phyloP scores from a whole-genome alignment of 2,113 vertebrate species.

The Hiodon tergisus region DNA sequence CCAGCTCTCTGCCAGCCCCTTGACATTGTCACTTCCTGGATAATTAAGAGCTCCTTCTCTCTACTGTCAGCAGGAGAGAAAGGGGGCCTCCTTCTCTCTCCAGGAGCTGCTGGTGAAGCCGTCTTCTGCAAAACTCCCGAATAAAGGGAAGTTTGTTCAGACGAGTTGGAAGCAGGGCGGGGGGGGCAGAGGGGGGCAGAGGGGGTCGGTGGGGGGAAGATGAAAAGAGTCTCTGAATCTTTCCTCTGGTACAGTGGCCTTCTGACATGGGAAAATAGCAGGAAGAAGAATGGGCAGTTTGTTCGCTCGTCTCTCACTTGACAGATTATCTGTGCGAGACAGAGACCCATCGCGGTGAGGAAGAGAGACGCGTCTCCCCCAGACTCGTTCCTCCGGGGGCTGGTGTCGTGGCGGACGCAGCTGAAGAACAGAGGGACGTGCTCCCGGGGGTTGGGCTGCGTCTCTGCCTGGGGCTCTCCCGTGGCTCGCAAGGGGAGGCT shows the following conservation, averaged over 20 bases:
- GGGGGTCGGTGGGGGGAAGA: slow-evolving; percentile 51
- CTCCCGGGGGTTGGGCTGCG: not conserved
- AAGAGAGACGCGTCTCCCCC: slow-evolving; percentile 41
- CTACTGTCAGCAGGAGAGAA: slow-evolving; percentile 4
- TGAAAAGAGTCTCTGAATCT: slow-evolving; percentile 64
- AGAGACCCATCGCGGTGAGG: slow-evolving; percentile 42
- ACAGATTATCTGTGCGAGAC: slow-evolving; percentile 58
- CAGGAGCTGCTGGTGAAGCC: slow-evolving; percentile 47
- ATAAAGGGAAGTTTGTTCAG: slow-evolving; percentile 54
- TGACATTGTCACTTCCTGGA: slow-evolving; percentile 59
- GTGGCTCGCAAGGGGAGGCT: not conserved
- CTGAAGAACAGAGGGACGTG: not conserved
- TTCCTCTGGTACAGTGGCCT: slow-evolving; percentile 46
- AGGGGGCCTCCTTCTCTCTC: slow-evolving; percentile 30
- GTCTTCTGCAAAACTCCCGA: slow-evolving; percentile 41
- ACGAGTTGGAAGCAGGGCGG: slow-evolving; percentile 26
- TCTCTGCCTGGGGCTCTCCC: not conserved
- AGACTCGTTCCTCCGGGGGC: slow-evolving; percentile 5
- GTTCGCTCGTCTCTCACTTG: slow-evolving; percentile 54
- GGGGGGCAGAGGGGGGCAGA: not conserved
- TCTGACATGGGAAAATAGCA: slow-evolving; percentile 66
- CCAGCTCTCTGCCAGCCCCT: slow-evolving; percentile 40
- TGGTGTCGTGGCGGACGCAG: not conserved
- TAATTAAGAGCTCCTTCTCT: slow-evolving; percentile 60
- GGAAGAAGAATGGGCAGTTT: slow-evolving; percentile 66